Percentiles rank a stretch among this genome's conserved stretches.
Evolutionary conservation across 2,888 invertebrate genomes (phyloP).

Genomic region (Phaedon cochleariae): DNA sequence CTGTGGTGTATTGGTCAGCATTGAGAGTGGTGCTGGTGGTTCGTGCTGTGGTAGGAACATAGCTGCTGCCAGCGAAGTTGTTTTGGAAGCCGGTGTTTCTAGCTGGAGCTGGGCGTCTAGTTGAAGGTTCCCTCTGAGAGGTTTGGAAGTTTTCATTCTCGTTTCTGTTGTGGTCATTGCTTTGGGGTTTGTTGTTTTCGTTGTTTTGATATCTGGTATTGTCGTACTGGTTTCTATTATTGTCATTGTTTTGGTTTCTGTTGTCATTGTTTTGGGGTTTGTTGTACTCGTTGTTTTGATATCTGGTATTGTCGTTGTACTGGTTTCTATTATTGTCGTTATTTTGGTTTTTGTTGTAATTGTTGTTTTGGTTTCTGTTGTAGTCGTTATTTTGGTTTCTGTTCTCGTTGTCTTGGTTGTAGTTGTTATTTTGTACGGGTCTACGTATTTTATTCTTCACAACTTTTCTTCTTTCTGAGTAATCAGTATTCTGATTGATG

Average conservation of each 20-base stretch:
- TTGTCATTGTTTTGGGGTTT: constrained; percentile 28
- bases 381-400: constrained; percentile 37
- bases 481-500: constrained; percentile 60
- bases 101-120: constrained; percentile 50
- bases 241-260: constrained; percentile 39
- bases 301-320: constrained; percentile 42
- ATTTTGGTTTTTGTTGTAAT: constrained; percentile 41
- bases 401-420: constrained; percentile 44
- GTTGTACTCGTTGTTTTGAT: constrained; percentile 35
- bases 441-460: constrained; percentile 60
- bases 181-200: constrained; percentile 36
- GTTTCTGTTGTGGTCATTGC: constrained; percentile 33
- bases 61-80: constrained; percentile 63
- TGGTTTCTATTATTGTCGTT: constrained; percentile 43
- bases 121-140: constrained; percentile 43
- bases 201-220: constrained; percentile 24
- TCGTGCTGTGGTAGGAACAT: constrained; percentile 63
- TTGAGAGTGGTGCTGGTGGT: constrained; percentile 54
- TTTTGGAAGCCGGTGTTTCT: constrained; percentile 59
- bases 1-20: constrained; percentile 52
- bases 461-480: constrained; percentile 60
- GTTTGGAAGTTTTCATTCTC: constrained; percentile 38
- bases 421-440: constrained; percentile 50
- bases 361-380: constrained; percentile 31
- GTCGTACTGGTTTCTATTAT: constrained; percentile 49